Evolutionary conservation across 2,113 vertebrate species (phyloP).

Genomic region (Todiramphus chloris): DNA sequence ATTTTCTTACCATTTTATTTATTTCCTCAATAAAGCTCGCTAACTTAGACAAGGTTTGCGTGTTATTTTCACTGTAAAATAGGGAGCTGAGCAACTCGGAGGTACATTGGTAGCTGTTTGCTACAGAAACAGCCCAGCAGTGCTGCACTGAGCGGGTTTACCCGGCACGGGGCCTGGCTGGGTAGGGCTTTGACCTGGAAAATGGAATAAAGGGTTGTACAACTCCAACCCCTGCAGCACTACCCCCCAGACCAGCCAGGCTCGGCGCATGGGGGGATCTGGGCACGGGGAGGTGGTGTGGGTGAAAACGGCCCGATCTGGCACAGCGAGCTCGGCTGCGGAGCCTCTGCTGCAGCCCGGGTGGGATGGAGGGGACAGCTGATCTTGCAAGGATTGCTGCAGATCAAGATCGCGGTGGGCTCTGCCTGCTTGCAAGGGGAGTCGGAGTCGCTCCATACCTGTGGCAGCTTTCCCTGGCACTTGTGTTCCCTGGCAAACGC

Average conservation of each 20-base stretch:
- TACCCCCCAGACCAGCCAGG: neutral
- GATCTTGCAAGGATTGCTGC: neutral
- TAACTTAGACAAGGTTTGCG: neutral
- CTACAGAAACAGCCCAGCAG: neutral
- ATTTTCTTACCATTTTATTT: slow-evolving; percentile 21
- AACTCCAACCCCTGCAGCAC: accelerated
- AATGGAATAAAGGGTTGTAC: neutral
- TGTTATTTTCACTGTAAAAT: neutral
- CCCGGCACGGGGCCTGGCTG: accelerated
- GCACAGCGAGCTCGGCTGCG: neutral
- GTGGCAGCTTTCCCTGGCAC: neutral
- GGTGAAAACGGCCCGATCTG: neutral
- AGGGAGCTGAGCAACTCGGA: neutral
- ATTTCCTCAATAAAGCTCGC: slow-evolving; percentile 35
- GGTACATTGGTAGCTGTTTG: neutral
- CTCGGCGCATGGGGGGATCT: neutral
- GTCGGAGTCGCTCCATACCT: neutral
- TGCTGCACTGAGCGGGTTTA: neutral
- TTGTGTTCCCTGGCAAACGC: too few relatives aligned
- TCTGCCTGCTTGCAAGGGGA: neutral
- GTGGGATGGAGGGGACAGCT: neutral
- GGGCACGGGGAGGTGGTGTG: neutral
- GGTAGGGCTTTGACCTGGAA: neutral
- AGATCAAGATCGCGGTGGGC: neutral
- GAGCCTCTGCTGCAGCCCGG: neutral